Evolutionary conservation across 2,113 vertebrate species (phyloP).

Genomic region (Panthera uncia): DNA sequence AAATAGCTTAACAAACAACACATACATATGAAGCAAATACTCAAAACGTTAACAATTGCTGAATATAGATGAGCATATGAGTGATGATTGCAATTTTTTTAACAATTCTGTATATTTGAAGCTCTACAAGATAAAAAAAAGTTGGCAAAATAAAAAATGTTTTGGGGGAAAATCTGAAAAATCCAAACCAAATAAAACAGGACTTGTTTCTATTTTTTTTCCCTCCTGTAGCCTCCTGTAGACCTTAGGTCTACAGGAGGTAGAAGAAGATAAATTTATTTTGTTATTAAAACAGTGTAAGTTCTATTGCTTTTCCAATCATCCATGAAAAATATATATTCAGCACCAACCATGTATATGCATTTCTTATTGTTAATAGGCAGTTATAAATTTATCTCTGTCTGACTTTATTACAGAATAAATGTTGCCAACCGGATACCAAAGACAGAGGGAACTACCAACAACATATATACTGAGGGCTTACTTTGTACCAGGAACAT

Average conservation of each 20-base stretch:
- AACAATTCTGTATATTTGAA: slow-evolving; percentile 31
- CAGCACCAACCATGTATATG: background rate
- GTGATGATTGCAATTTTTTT: background rate
- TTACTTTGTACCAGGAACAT: slow-evolving; percentile 23
- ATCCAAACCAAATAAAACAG: background rate
- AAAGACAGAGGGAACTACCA: background rate
- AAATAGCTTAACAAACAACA: background rate
- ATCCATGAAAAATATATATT: background rate
- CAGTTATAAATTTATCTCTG: slow-evolving; percentile 30
- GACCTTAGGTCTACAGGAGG: background rate
- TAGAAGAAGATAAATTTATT: slow-evolving; percentile 27
- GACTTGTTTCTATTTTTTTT: background rate
- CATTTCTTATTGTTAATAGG: background rate
- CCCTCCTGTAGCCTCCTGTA: background rate
- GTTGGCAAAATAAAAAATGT: slow-evolving; percentile 5
- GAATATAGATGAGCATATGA: background rate
- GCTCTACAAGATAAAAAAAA: slow-evolving; percentile 16
- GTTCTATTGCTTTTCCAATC: slow-evolving; percentile 6
- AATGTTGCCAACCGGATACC: slow-evolving; percentile 5
- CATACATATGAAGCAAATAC: background rate
- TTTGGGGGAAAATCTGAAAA: background rate
- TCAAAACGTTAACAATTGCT: background rate
- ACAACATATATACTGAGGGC: background rate
- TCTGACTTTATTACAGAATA: slow-evolving; percentile 14
- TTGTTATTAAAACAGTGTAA: background rate